phyloP scores from a whole-genome alignment of 2,888 invertebrate species.

The Melieria crassipennis region DNA sequence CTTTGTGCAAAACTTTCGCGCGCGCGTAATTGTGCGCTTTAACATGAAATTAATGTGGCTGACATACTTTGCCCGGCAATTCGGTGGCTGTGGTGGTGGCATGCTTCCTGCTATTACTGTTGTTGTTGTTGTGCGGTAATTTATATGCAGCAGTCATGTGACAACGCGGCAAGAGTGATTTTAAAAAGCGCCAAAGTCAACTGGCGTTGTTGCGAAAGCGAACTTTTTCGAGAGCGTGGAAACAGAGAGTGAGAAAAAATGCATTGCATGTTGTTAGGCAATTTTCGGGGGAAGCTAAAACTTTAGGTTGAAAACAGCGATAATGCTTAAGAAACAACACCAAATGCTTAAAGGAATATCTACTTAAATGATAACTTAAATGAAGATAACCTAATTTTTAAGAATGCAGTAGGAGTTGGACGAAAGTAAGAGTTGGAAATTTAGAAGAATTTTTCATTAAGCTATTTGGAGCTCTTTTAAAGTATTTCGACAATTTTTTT shows the following conservation, averaged over 20 bases:
- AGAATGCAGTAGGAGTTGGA: no score
- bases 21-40: conserved; percentile 19
- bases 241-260: background rate
- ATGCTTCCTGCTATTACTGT: background rate
- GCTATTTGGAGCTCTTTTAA: no score
- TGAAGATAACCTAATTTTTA: no score
- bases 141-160: conserved; percentile 24
- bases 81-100: background rate
- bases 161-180: conserved; percentile 27
- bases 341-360: no score
- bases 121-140: conserved; percentile 1
- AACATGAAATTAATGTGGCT: conserved; percentile 18
- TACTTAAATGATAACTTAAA: no score
- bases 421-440: no score
- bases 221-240: no score
- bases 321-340: no score
- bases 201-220: no score
- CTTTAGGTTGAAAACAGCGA: background rate
- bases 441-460: no score
- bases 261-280: conserved; percentile 11
- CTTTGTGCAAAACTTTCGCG: background rate
- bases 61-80: conserved; percentile 28
- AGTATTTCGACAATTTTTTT: no score
- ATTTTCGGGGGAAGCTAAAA: background rate
- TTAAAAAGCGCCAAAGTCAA: conserved; percentile 15